Base-by-base conservation (phyloP, 2,113 vertebrate species). In the Ascaphus truei region DNA sequence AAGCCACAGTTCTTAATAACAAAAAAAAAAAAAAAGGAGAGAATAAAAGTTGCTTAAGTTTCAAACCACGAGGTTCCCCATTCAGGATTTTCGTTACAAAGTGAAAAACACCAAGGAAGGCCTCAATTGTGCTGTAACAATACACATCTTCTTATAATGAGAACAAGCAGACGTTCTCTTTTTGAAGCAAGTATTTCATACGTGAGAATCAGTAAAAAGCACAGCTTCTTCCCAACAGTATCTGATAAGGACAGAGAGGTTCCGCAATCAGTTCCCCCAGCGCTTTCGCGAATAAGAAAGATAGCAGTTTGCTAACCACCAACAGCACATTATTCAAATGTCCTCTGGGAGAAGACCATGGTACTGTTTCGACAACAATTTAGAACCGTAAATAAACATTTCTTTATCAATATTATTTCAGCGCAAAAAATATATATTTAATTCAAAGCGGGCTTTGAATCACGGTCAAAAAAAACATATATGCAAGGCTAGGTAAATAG, bases 21-120 rank as follows among this genome's bases (percentile, higher is more conserved):
- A 48, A 57, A 47, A 58, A 27, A n/a, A 33, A 41, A 53, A 52
- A 25, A 27, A 60, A 31, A n/a, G n/a, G n/a, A n/a, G 26, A 60
- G 67, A 71, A 71, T 61, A 61, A 71, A 71, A 71, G 67, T 71
- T 71, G 67, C 67, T 71, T 71, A 71, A 71, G 67, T 71, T 71
- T 71, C 56, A 61, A 71, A 37, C 67, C 67, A 31, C 67, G 61
- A 71, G 67, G 67, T 71, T 56, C 67, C 67, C 57, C 67, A 61
- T 71, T 71, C 67, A 71, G 67, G 67, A 71, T 71, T 71, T 61
- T 61, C 45, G 57, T 71, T 71, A 71, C 67, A 71, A 71, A 71
- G 67, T 71, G 67, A 71, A 71, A 71, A 57, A 51, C 43, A 51
- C 45, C 33, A 71, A 52, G 67, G 47, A 52, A 57, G 67, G 45